These are phyloP conservation scores for Microhierax caerulescens DNA, from an alignment of 2,797 vertebrate genomes.

Conservation along the genomic window DNA sequence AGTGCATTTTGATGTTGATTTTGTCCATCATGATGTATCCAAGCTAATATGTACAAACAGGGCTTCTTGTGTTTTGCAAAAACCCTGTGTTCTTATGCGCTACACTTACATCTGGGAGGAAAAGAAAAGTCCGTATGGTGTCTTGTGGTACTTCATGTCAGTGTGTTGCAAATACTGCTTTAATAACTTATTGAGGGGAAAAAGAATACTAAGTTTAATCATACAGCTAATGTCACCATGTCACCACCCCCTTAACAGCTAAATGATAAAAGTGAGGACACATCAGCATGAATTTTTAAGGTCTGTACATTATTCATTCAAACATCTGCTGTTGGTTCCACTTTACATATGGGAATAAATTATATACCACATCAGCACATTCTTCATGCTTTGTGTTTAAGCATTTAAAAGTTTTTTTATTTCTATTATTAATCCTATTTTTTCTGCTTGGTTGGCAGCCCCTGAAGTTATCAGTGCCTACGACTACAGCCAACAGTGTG, in stretches of 20 bases:
- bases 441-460: slow-evolving; percentile 81
- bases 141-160: neutral
- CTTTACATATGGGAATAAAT: slow-evolving; percentile 73
- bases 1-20: neutral
- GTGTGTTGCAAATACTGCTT: slow-evolving; percentile 44
- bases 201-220: slow-evolving; percentile 36
- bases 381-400: slow-evolving; percentile 74
- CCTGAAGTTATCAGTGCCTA: slow-evolving; percentile 88
- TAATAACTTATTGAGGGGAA: slow-evolving; percentile 25
- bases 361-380: slow-evolving; percentile 75
- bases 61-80: neutral
- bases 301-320: slow-evolving; percentile 79
- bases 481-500: slow-evolving; percentile 88
- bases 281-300: slow-evolving; percentile 71
- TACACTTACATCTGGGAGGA: neutral
- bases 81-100: neutral
- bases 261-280: slow-evolving; percentile 59
- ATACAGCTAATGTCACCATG: slow-evolving; percentile 1
- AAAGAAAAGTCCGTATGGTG: neutral
- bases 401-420: slow-evolving; percentile 73
- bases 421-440: slow-evolving; percentile 80
- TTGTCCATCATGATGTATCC: neutral
- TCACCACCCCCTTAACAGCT: slow-evolving; percentile 46
- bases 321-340: slow-evolving; percentile 76
- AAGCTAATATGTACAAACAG: neutral